Percentiles rank a stretch among this genome's conserved stretches.
Evolutionary conservation across 2,888 invertebrate species (phyloP).

Genomic region (Deroplatys truncata): DNA sequence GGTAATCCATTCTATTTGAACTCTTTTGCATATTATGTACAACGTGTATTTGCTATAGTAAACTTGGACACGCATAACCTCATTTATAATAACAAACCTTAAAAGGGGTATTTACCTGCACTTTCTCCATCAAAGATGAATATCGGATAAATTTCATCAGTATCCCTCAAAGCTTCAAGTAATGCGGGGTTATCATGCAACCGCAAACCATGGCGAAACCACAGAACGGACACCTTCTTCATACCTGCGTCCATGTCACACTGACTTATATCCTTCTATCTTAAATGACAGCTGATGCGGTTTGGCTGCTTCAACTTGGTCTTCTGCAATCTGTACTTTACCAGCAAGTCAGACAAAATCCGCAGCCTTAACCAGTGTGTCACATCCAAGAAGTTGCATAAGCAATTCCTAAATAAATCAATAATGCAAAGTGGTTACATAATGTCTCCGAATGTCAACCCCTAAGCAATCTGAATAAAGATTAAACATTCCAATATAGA

Average conservation of each 20-base stretch:
- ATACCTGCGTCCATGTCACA: not conserved
- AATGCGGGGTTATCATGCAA: slow-evolving; percentile 68
- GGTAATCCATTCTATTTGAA: no score
- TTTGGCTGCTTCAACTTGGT: not conserved
- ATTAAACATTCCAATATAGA: no score
- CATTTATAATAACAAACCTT: no score
- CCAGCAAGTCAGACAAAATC: not conserved
- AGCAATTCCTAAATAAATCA: not conserved
- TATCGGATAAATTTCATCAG: slow-evolving; percentile 53
- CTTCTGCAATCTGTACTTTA: not conserved
- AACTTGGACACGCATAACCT: no score
- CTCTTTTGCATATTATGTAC: no score
- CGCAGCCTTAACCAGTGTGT: not conserved
- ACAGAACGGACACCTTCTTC: slow-evolving; percentile 46
- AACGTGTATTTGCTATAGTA: no score
- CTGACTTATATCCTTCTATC: not conserved
- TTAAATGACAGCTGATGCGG: no score
- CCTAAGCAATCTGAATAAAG: not conserved
- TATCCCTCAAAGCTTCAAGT: slow-evolving; percentile 50
- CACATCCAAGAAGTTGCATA: not conserved
- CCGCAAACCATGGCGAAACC: slow-evolving; percentile 68
- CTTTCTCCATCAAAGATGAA: slow-evolving; percentile 74
- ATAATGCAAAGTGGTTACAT: not conserved
- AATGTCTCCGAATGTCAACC: not conserved
- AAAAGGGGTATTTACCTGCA: slow-evolving; percentile 53